These are phyloP conservation scores for Platypus cylindrus DNA, from an alignment of 2,888 invertebrate species.

Conservation along the genomic window DNA sequence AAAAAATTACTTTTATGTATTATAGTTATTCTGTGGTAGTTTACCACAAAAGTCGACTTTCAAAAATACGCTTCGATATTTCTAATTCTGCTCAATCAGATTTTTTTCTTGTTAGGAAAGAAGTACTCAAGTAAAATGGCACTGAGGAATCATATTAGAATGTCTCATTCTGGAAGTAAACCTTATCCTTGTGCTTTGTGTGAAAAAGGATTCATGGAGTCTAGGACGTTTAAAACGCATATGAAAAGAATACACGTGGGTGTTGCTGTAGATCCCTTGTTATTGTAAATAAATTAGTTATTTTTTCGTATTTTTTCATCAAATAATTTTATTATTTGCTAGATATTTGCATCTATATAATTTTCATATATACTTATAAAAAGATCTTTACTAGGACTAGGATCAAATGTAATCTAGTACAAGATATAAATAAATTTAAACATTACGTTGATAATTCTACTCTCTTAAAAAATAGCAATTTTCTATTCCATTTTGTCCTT, in stretches of 20 bases:
- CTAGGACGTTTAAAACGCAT: slow-evolving; percentile 29
- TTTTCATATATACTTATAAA: slow-evolving; percentile 2
- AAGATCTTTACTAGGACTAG: slow-evolving; percentile 2
- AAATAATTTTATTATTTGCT: neutral
- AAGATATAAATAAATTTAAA: neutral
- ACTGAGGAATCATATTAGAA: too few relatives aligned
- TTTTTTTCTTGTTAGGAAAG: too few relatives aligned
- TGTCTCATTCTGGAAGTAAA: slow-evolving; percentile 30
- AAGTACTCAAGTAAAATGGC: too few relatives aligned
- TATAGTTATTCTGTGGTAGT: neutral
- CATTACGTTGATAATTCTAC: neutral
- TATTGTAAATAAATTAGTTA: slow-evolving; percentile 14
- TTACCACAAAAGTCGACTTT: neutral
- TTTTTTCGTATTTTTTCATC: too few relatives aligned
- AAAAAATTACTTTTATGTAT: neutral
- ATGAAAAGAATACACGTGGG: slow-evolving; percentile 22
- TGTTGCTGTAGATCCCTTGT: slow-evolving; percentile 17
- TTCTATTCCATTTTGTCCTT: slow-evolving; percentile 57
- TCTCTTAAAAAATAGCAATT: slow-evolving; percentile 45
- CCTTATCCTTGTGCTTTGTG: slow-evolving; percentile 28
- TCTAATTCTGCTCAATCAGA: too few relatives aligned
- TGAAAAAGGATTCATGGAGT: slow-evolving; percentile 28
- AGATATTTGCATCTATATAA: neutral
- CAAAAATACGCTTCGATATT: slow-evolving; percentile 28
- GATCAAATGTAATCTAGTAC: neutral